phyloP scores from a whole-genome alignment of 2,797 vertebrate species.

The Anabacerthia variegaticeps region DNA sequence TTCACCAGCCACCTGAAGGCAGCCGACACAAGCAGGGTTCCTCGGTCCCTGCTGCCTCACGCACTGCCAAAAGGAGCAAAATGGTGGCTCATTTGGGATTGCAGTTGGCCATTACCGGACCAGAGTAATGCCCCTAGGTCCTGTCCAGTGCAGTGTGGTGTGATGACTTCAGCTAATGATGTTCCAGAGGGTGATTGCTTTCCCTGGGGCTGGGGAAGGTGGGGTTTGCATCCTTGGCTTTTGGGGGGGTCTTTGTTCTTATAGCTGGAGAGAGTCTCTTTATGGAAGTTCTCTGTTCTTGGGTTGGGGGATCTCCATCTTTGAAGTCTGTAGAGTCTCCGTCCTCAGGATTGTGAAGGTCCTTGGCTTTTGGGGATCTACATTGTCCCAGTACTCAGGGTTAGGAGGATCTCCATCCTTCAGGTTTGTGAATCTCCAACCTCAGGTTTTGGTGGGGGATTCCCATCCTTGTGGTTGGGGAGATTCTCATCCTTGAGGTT shows the following conservation, averaged over 20 bases:
- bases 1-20: slow-evolving; percentile 57
- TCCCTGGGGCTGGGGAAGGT: neutral
- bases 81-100: neutral
- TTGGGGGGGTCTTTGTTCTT: neutral
- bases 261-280: neutral
- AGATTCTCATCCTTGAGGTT: neutral
- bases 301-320: neutral
- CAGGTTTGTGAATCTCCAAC: neutral
- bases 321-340: neutral
- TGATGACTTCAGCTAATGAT: neutral
- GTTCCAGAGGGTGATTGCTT: too few relatives aligned
- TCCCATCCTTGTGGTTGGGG: neutral
- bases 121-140: neutral
- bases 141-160: fast-evolving
- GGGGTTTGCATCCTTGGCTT: neutral
- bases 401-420: neutral
- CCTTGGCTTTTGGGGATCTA: neutral
- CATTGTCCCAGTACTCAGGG: neutral
- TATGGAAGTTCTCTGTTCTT: neutral
- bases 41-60: neutral
- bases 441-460: neutral
- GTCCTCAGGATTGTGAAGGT: neutral
- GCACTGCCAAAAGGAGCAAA: fast-evolving
- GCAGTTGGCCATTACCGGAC: fast-evolving
- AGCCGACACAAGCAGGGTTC: neutral